Conservation (phyloP, 2,888 invertebrate genomes). For the Embidobia sp. region DNA sequence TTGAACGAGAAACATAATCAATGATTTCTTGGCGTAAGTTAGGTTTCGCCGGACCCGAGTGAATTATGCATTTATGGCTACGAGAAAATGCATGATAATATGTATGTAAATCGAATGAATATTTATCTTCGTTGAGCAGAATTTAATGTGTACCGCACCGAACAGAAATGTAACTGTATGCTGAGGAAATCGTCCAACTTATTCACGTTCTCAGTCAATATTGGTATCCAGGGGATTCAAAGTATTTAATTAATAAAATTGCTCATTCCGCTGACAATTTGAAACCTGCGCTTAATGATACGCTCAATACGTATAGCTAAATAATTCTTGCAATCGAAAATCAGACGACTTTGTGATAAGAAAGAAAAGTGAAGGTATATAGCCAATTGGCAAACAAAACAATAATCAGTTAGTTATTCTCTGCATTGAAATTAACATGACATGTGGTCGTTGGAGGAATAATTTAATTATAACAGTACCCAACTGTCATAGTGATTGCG, state of each 20-base stretch:
- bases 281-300: no score
- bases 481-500: no score
- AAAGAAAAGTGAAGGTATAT: no score
- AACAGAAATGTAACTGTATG: conserved; percentile 21
- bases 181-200: conserved; percentile 4
- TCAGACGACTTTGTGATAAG: no score
- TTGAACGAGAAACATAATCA: conserved; percentile 30
- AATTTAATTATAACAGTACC: no score
- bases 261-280: background rate
- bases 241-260: conserved; percentile 14
- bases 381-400: no score
- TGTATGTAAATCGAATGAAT: conserved; percentile 50
- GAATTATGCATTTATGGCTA: conserved; percentile 48
- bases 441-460: no score
- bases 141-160: conserved; percentile 26
- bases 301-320: no score
- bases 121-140: conserved; percentile 32
- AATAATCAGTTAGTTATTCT: no score
- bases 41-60: conserved; percentile 13
- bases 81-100: conserved; percentile 40
- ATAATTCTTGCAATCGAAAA: no score
- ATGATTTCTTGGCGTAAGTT: conserved; percentile 2
- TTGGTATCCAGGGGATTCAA: background rate
- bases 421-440: no score
- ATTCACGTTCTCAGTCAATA: conserved; percentile 4